Percentiles rank a stretch among this genome's conserved stretches.
phyloP scores from a whole-genome alignment of 1,140 invertebrate genomes.

The Aphelinus atriplicis region DNA sequence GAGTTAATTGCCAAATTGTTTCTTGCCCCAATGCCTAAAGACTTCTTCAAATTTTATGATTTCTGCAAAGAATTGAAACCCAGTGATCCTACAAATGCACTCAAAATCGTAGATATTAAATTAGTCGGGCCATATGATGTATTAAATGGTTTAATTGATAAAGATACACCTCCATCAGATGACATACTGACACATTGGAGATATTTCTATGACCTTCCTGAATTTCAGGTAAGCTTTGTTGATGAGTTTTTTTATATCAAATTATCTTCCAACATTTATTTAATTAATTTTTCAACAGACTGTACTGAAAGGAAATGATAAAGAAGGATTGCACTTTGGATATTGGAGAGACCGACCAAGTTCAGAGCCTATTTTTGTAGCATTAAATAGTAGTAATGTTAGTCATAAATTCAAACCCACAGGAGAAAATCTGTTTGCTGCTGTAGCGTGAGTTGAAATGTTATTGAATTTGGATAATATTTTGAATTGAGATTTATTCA shows the following conservation, averaged over 20 bases:
- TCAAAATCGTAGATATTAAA: constrained; percentile 74
- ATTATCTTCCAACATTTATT: neutral
- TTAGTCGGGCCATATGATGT: constrained; percentile 91
- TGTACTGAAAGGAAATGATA: constrained; percentile 74
- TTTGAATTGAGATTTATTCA: constrained; percentile 42
- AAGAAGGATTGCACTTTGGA: constrained; percentile 83
- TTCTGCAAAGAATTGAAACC: constrained; percentile 77
- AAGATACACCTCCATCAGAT: constrained; percentile 67
- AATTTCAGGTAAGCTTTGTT: constrained; percentile 77
- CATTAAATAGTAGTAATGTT: constrained; percentile 75
- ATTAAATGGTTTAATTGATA: constrained; percentile 73
- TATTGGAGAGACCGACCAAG: constrained; percentile 88
- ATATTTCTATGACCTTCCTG: constrained; percentile 93
- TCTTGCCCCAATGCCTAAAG: constrained; percentile 86
- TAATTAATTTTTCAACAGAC: constrained; percentile 67
- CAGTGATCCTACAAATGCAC: constrained; percentile 71
- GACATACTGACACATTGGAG: constrained; percentile 84
- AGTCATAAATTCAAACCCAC: constrained; percentile 76
- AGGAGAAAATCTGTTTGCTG: constrained; percentile 87
- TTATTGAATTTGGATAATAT: neutral
- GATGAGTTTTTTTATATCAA: constrained; percentile 2
- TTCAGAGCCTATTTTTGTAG: constrained; percentile 80
- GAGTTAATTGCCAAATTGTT: constrained; percentile 79
- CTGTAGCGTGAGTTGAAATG: constrained; percentile 75
- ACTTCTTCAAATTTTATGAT: constrained; percentile 88